Evolutionary conservation across 2,888 invertebrate species (phyloP), one percentile per base, ranked within the genome.

Genomic region (Epicampocera succincta): DNA sequence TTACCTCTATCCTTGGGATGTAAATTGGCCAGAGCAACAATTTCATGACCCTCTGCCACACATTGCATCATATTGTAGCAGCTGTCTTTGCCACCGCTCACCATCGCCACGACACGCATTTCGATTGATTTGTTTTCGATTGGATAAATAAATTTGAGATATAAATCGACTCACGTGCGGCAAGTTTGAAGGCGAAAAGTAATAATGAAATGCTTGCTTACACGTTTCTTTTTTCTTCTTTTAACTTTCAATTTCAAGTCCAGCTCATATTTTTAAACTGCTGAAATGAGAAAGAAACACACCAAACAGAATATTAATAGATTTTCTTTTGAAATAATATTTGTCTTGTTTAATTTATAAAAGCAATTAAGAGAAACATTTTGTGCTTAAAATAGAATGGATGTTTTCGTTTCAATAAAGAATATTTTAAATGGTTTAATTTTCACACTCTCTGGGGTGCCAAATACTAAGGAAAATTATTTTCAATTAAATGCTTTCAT

Each of bases 41-140:
- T 95, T 87, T 91, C 88, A 92, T 99, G 99, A 66, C 99, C 99
- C 89, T 98, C 97, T 86, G 96, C 95, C 85, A 98, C 94, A 92
- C 98, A 99, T 93, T 98, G 97, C 95, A 99, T 95, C 96, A 99
- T 96, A 91, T 99, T 99, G 92, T 96, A 99, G 92, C 98, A 98
- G 92, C 99, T 99, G 92, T 99, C 99, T 92, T 99, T 99, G 86
- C 99, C 99, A 87, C 99, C 99, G 92, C 99, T 99, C 86, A 97
- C 94, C 91, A 97, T 93, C 83, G 96, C 97, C 86, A 96, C 96
- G 85, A 96, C 96, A 92, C 94, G 95, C 97, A 97, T 97, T 90
- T 92, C 88, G 66, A 66, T 17, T 46, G 21, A 44, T 61, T 78
- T 33, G 8, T 33, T 33, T 33, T 33, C 8, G 19, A 17, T 33